These are phyloP conservation scores for Phyllostomus discolor DNA, from an alignment of 2,113 vertebrate species.

Conservation along the genomic window DNA sequence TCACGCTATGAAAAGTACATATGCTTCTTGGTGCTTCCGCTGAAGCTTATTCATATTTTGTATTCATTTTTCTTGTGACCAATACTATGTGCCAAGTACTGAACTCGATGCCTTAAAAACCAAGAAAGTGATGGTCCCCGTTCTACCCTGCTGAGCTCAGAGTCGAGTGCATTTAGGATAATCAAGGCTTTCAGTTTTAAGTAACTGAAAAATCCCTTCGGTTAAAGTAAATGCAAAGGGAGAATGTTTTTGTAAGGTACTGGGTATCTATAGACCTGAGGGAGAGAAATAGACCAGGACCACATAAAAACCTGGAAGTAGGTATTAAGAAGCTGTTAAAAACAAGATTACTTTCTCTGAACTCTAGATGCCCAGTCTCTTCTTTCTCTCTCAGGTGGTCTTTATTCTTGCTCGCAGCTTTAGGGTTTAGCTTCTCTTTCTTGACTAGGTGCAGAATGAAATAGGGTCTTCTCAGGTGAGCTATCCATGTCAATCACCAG, in stretches of 20 bases:
- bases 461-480: background rate
- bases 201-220: background rate
- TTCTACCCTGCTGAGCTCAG: background rate
- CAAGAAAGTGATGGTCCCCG: background rate
- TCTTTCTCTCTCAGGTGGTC: background rate
- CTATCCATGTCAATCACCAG: background rate
- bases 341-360: background rate
- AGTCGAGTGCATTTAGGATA: background rate
- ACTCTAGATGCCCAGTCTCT: accelerated
- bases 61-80: background rate
- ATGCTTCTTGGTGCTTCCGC: background rate
- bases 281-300: background rate
- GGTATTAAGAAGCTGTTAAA: background rate
- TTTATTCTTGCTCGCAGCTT: background rate
- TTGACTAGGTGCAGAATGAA: background rate
- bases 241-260: background rate
- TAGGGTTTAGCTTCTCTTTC: background rate
- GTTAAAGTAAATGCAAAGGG: background rate
- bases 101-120: background rate
- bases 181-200: background rate
- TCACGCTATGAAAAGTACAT: background rate
- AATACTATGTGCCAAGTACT: background rate
- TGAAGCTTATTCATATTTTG: background rate
- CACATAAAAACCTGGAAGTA: background rate
- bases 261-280: background rate